phyloP scores from a whole-genome alignment of 2,888 invertebrate species.

The Volucella inanis region DNA sequence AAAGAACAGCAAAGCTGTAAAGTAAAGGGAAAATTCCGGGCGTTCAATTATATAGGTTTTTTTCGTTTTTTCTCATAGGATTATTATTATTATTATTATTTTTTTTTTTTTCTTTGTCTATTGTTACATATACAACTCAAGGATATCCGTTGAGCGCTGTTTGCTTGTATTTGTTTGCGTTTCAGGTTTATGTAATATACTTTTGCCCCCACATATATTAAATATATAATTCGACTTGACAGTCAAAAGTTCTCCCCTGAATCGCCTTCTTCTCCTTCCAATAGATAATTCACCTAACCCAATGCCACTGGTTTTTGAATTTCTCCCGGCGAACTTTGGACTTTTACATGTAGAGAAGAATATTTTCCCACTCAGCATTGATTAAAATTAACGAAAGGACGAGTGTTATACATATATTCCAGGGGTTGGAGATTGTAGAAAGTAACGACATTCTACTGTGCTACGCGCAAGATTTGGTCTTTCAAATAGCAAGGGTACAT shows the following conservation, averaged over 20 bases:
- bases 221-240: slow-evolving; percentile 72
- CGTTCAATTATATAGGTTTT: slow-evolving; percentile 9
- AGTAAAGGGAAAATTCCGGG: slow-evolving; percentile 34
- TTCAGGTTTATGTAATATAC: slow-evolving; percentile 74
- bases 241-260: slow-evolving; percentile 69
- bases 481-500: slow-evolving; percentile 31
- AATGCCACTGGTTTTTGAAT: slow-evolving; percentile 28
- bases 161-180: slow-evolving; percentile 67
- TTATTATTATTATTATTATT: no score
- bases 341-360: slow-evolving; percentile 69
- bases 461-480: slow-evolving; percentile 69
- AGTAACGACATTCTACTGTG: slow-evolving; percentile 34
- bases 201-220: slow-evolving; percentile 62
- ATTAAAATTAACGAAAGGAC: slow-evolving; percentile 71
- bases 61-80: neutral
- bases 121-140: slow-evolving; percentile 54
- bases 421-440: neutral
- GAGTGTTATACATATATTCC: slow-evolving; percentile 7
- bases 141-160: slow-evolving; percentile 56
- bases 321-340: slow-evolving; percentile 58
- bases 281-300: slow-evolving; percentile 14
- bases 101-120: slow-evolving; percentile 45
- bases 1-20: slow-evolving; percentile 15
- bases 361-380: slow-evolving; percentile 72
- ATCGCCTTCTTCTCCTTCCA: slow-evolving; percentile 10